A percentile compares a stretch with the other conserved stretches of the same genome.
phyloP scores from a whole-genome alignment of 2,888 invertebrate species.

The Perdita meconis region DNA sequence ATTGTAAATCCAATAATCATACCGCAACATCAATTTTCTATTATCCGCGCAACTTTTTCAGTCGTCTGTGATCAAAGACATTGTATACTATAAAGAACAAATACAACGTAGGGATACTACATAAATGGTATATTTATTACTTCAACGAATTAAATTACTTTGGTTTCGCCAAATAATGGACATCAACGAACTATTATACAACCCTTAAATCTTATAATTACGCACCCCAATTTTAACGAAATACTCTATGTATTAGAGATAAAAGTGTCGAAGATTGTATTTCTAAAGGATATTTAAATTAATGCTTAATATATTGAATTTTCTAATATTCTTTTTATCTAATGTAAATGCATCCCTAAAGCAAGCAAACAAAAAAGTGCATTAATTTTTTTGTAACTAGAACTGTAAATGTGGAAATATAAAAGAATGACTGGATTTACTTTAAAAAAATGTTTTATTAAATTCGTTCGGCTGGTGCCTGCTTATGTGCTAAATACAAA shows the following conservation, averaged over 20 bases:
- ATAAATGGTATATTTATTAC: conserved; percentile 47
- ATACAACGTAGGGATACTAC: conserved; percentile 52
- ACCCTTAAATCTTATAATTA: conserved; percentile 40
- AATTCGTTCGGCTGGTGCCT: conserved; percentile 86
- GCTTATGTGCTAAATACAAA: conserved; percentile 97
- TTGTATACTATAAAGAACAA: conserved; percentile 60
- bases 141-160: conserved; percentile 44
- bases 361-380: neutral
- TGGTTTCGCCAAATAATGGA: conserved; percentile 21
- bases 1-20: conserved; percentile 61
- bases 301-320: conserved; percentile 39
- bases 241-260: conserved; percentile 37
- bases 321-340: conserved; percentile 1
- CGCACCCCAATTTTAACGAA: conserved; percentile 44
- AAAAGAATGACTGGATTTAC: conserved; percentile 25
- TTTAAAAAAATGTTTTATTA: conserved; percentile 64
- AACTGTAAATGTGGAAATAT: conserved; percentile 16
- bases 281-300: conserved; percentile 41
- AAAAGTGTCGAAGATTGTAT: conserved; percentile 30
- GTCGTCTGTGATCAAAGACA: conserved; percentile 68
- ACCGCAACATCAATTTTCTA: conserved; percentile 65
- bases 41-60: conserved; percentile 62
- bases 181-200: conserved; percentile 9
- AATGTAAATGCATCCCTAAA: conserved; percentile 1
- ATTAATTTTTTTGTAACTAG: conserved; percentile 25